Base-by-base conservation (phyloP, 2,797 vertebrate genomes). In the Anomalospiza imberbis region DNA sequence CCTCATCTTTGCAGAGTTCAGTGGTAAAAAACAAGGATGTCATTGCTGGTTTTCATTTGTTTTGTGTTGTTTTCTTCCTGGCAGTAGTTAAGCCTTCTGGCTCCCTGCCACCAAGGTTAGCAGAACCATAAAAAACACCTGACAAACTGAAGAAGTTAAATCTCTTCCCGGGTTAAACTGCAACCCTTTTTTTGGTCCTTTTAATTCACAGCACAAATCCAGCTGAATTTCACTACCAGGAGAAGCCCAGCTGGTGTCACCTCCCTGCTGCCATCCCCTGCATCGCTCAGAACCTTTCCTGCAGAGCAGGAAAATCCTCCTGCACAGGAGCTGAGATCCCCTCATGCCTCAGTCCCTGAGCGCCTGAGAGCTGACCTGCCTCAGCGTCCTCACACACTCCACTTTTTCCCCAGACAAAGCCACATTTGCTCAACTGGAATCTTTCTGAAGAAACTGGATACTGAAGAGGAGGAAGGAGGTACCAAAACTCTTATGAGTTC, bases 111-210 rank as follows among this genome's bases (percentile, higher is more conserved):
- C 79, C 70, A 36, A 84, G 73, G 84, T 89, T 45, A 90, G 68
- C 44, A 34, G 61, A 87, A 68, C 45, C 91, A 83, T 88, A 89
- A 92, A 74, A 63, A 57, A n/a, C n/a, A 44, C 38, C 58, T 22
- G 81, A 75, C 29, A 66, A 89, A 73, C 76, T 51, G n/a, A 72
- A 75, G 48, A 53, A 85, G 72, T 88, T 80, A 40, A 94, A 93
- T 88, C 74, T 79, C 74, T 62, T 58, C 58, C 53, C 8, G 0
- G 48, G n/a, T 79, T 90, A 85, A 95, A 74, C 47, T 9, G 48
- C 55, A 85, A 87, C 63, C 44, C 55, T 74, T 91, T 72, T 55
- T 40, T 74, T 50, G 31, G 77, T 87, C 80, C 68, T 85, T 85
- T 91, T 38, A 51, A 89, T 77, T 85, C 63, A 38, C 55, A 80